Base-by-base conservation (phyloP, 2,888 invertebrate species). In the Drosophila fulvimacula region DNA sequence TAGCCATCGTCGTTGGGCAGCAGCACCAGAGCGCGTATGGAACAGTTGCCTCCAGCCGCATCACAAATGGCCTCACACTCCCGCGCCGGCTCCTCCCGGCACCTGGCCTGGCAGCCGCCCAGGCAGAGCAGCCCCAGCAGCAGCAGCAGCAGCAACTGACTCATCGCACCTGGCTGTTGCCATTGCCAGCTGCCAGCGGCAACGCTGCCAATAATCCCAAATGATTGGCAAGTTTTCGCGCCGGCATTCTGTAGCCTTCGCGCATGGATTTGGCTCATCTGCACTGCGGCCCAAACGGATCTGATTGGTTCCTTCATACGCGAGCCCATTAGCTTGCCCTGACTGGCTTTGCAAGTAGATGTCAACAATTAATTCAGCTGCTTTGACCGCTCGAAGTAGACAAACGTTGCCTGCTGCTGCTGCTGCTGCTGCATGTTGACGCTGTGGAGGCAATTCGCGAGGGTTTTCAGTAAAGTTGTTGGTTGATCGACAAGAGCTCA, bases 11-110 rank as follows among this genome's bases (percentile, higher is more conserved):
- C 94, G 58, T 93, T 93, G 0, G 96, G 95, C 64, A 96, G 90
- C 69, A 96, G 92, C 21, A 96, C 93, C 2, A 95, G 95, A 0
- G 95, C 95, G 57, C 95, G 93, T 44, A 96, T 93, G 48, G 94
- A 94, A 88, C 96, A 96, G 69, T 91, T 84, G 4, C 30, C 30
- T 1, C 60, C 77, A 53, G 44, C 69, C 2, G 65, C 42, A 53
- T 75, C 76, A 53, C 91, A 92, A 34, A 91, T 90, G 4, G 91
- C 82, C 52, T 91, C 92, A 30, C 92, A 91, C 0, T 82, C 67
- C 2, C 92, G 90, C 15, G 82, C 84, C 10, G 90, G 82, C 62
- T 91, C 90, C 34, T 81, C 79, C 1, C 91, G 90, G 38, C 91
- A 91, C n/a, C 56, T 75, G 27, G 70, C 89, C 38, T 46, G 51